Conservation (phyloP, 2,797 vertebrate species). For the Syncerus caffer region DNA sequence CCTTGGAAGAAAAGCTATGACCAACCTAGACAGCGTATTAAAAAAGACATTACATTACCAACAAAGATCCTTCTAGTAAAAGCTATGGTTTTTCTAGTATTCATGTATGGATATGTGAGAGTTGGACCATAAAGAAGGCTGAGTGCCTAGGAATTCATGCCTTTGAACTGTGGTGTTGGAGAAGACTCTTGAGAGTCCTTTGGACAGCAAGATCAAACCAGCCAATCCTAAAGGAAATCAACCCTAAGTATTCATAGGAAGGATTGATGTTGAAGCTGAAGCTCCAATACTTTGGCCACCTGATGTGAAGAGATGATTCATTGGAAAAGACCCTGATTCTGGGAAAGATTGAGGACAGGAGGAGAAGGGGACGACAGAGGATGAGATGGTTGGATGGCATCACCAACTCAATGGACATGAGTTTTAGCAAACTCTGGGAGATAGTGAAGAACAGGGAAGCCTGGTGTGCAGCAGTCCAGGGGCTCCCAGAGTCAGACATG, state of each 20-base stretch:
- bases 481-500: background rate
- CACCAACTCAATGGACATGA: background rate
- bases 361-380: background rate
- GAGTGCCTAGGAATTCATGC: background rate
- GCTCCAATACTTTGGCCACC: background rate
- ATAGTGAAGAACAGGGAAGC: background rate
- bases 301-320: background rate
- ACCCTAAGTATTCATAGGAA: background rate
- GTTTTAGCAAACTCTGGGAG: background rate
- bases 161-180: background rate
- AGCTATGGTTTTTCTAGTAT: background rate
- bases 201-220: background rate
- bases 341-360: background rate
- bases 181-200: background rate
- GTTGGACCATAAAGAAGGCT: background rate
- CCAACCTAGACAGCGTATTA: background rate
- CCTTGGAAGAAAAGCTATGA: background rate
- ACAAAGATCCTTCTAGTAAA: background rate
- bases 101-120: background rate
- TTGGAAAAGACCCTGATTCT: background rate
- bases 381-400: background rate
- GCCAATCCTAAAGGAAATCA: background rate
- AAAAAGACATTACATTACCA: background rate
- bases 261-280: background rate
- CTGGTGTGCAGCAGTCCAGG: background rate